phyloP scores from a whole-genome alignment of 2,113 vertebrate genomes.

The Zeus faber region DNA sequence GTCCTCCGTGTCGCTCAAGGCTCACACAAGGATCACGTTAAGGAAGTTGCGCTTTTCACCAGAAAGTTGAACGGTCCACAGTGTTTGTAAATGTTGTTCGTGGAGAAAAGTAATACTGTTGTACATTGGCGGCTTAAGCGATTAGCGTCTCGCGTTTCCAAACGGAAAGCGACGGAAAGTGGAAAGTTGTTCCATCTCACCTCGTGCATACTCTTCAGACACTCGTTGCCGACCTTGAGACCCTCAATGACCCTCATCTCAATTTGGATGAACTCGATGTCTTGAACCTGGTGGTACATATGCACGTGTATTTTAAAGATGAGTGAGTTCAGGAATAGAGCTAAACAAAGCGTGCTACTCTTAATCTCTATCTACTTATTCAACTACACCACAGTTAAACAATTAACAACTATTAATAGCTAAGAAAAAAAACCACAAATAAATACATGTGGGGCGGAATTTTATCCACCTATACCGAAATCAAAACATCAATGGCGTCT shows the following conservation, averaged over 20 bases:
- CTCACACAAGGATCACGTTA: constrained; percentile 17
- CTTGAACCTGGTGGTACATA: constrained; percentile 81
- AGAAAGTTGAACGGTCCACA: constrained; percentile 14
- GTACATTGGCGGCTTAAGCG: no score
- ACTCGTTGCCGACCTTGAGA: constrained; percentile 87
- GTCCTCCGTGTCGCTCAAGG: constrained; percentile 13
- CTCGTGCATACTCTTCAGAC: constrained; percentile 94
- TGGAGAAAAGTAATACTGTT: background rate
- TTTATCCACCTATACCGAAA: no score
- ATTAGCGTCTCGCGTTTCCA: background rate
- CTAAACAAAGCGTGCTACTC: no score
- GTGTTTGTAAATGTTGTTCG: background rate
- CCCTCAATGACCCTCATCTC: constrained; percentile 92
- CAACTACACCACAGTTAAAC: no score
- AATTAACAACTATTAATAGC: no score
- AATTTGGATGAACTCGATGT: constrained; percentile 92
- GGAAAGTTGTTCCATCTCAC: constrained; percentile 49
- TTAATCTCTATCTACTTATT: no score
- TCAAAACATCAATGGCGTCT: no score
- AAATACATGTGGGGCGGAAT: no score
- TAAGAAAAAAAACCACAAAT: no score
- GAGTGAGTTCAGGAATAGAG: background rate
- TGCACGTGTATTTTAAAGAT: background rate
- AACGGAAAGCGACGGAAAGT: background rate
- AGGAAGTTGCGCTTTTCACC: constrained; percentile 19